Evolutionary conservation across 2,888 invertebrate species (phyloP), one percentile per base, ranked within the genome.

Genomic region (Abrostola tripartita): DNA sequence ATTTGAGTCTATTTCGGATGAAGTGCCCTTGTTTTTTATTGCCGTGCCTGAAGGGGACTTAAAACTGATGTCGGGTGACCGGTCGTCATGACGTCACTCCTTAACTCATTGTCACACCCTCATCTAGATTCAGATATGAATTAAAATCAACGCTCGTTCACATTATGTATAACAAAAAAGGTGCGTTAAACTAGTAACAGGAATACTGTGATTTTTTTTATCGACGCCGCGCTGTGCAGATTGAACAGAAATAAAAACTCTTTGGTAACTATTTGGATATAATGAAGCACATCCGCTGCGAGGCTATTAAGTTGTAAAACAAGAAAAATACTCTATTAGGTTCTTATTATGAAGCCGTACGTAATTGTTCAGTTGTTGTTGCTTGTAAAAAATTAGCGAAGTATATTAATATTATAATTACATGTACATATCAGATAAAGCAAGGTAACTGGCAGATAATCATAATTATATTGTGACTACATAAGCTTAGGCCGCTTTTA

Each of bases 251-350:
- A 71, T 76, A 81, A 73, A 68, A 74, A 73, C 77, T 66, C 59
- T 74, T 78, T 73, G 71, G 75, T 73, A 73, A 80, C 70, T 78
- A 79, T 82, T 83, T 79, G 68, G 53, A 44, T 71, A 74, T 79
- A 81, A 83, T 79, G 74, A 82, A 77, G 65, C 71, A 77, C 78
- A 80, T 81, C 81, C 83, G 75, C 65, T 78, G 66, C 55, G 37
- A 61, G 62, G 66, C 68, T 69, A 82, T 82, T 80, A 82, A 64
- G 73, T 78, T 78, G 65, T 81, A 74, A 81, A 77, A 81, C 79
- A 74, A 84, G 81, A 78, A 82, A 81, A 78, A 71, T 70, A 71
- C 53, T 72, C 71, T 59, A 71, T 80, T 73, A 74, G 61, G 64
- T 71, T 76, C 71, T 69, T 72, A 74, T 74, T 78, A 63, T 52